Conservation (phyloP, 2,113 vertebrate genomes). For the Macquaria ambigua region DNA sequence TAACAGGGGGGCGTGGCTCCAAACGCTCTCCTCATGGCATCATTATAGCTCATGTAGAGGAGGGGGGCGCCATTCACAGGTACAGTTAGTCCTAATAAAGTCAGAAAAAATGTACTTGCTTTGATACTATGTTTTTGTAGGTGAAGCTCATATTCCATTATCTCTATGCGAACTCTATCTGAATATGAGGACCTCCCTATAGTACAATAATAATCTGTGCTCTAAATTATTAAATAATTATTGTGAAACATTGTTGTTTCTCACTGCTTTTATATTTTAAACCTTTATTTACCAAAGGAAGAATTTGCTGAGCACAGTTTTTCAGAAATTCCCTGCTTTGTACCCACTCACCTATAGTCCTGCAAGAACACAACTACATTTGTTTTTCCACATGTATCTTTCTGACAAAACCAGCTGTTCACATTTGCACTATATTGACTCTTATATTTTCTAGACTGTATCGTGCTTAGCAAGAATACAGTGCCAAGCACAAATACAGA, state of each 20-base stretch:
- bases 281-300: background rate
- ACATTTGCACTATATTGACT: background rate
- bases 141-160: background rate
- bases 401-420: background rate
- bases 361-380: too few relatives aligned
- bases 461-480: background rate
- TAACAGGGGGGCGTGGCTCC: constrained; percentile 95
- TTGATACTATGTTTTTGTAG: background rate
- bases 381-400: background rate
- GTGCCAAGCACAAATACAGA: background rate
- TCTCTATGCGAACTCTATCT: background rate
- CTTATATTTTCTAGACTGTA: background rate
- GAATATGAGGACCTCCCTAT: background rate
- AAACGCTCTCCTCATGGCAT: constrained; percentile 94
- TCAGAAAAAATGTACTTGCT: background rate
- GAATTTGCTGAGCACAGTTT: background rate
- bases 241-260: background rate
- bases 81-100: constrained; percentile 70
- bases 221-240: background rate
- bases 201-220: background rate
- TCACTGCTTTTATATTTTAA: background rate
- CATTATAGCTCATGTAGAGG: constrained; percentile 92
- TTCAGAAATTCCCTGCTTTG: background rate
- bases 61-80: constrained; percentile 94
- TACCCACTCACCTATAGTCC: background rate